Evolutionary conservation across 1,140 invertebrate genomes (phyloP), one percentile per base, ranked within the genome.

Genomic region (Babylonia areolata): DNA sequence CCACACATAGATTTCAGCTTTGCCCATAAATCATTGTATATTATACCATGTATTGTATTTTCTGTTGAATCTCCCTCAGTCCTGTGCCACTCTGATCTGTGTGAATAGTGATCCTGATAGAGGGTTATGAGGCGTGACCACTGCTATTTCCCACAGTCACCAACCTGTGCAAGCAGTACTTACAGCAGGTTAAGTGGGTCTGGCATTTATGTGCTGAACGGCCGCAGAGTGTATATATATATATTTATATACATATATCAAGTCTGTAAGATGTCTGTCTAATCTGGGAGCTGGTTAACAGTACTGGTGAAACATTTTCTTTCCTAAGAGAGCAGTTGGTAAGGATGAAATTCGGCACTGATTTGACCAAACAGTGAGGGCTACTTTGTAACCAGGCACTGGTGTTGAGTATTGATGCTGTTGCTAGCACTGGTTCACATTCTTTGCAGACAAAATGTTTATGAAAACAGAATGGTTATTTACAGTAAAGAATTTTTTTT

Each of bases 81-180:
- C 28, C 28, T 64, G 58, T 23, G 58, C 58, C 58, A 64, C 0
- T 64, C 20, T 20, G 58, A 64, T 64, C 58, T 64, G 58, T 23
- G 58, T 11, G 6, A 23, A 23, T 23, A 0, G 58, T 64, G 58
- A 64, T 64, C 28, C 20, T n/a, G 58, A 64, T 64, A 64, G 58
- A 23, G 5, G 58, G 58, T 64, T 64, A n/a, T 23, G 58, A 64
- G 28, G 58, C 58, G 58, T 64, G 58, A 64, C 58, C 58, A 64
- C 28, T 64, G 58, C 58, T 64, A 64, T 64, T 64, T 64, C 28
- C 58, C 58, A 64, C 58, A 64, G 58, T 64, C 58, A 64, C 58
- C 58, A 23, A 23, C 15, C 58, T 23, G 28, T 64, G 58, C 58
- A 64, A 23, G 58, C 58, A 64, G 58, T 23, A 64, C 28, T 64